A percentile compares a stretch with the other conserved stretches of the same genome.
phyloP scores from a whole-genome alignment of 2,888 invertebrate genomes.

The Phalangium opilio region DNA sequence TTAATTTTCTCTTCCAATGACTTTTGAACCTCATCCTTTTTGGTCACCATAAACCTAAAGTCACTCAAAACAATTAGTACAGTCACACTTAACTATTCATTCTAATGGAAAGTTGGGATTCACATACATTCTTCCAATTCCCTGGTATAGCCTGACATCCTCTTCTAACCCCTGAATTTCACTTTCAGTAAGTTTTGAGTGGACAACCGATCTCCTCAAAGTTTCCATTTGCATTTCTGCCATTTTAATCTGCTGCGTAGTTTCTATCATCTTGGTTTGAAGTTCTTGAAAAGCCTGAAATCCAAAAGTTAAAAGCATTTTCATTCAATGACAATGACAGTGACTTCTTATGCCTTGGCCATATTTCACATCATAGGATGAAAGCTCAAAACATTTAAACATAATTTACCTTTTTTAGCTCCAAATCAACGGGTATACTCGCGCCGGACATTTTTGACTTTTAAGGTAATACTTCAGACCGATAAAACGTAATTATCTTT shows the following conservation, averaged over 20 bases:
- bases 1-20: constrained; percentile 45
- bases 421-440: too few species aligned
- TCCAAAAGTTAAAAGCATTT: too few species aligned
- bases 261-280: constrained; percentile 63
- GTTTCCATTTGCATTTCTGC: constrained; percentile 61
- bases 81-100: too few species aligned
- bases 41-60: constrained; percentile 48
- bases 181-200: constrained; percentile 52
- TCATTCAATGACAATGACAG: too few species aligned
- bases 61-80: too few species aligned
- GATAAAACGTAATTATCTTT: too few species aligned
- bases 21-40: constrained; percentile 45
- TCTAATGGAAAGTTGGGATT: background rate
- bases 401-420: too few species aligned
- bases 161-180: constrained; percentile 43
- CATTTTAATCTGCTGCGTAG: constrained; percentile 58
- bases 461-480: too few species aligned
- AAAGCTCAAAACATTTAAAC: too few species aligned
- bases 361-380: too few species aligned
- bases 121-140: constrained; percentile 58
- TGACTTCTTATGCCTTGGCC: too few species aligned
- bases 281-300: constrained; percentile 48
- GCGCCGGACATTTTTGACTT: too few species aligned
- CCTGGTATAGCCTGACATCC: constrained; percentile 56
- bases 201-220: constrained; percentile 48